Conservation (phyloP, 2,113 vertebrate genomes). For the Synchiropus splendidus region DNA sequence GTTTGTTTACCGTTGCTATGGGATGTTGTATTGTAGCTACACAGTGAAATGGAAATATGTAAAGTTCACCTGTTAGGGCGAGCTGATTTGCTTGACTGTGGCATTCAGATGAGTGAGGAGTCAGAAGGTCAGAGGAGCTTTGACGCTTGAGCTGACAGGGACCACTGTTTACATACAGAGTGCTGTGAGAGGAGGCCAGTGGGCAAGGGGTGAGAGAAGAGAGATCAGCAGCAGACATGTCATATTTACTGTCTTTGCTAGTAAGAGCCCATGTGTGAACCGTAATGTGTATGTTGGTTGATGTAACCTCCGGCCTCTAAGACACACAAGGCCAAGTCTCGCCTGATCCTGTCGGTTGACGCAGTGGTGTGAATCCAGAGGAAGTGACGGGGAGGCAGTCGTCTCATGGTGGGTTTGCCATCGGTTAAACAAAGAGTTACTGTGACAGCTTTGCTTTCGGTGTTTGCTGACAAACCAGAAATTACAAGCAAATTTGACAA, state of each 20-base stretch:
- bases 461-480: slow-evolving; percentile 51
- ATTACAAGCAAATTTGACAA: slow-evolving; percentile 39
- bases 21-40: too few relatives aligned
- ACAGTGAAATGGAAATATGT: neutral
- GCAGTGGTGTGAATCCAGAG: slow-evolving; percentile 49
- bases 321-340: slow-evolving; percentile 34
- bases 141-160: slow-evolving; percentile 37
- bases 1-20: too few relatives aligned
- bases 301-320: slow-evolving; percentile 69
- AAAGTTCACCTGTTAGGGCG: slow-evolving; percentile 4
- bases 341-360: slow-evolving; percentile 67
- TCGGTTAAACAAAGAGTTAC: slow-evolving; percentile 59
- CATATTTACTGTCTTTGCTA: slow-evolving; percentile 56
- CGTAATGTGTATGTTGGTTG: slow-evolving; percentile 63
- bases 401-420: slow-evolving; percentile 30
- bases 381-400: slow-evolving; percentile 42
- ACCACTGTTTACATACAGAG: slow-evolving; percentile 26
- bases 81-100: slow-evolving; percentile 4
- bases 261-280: slow-evolving; percentile 63
- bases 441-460: slow-evolving; percentile 40
- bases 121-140: slow-evolving; percentile 37
- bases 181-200: slow-evolving; percentile 7
- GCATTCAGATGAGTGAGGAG: slow-evolving; percentile 20
- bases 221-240: slow-evolving; percentile 27
- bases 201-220: slow-evolving; percentile 7